Evolutionary conservation across 2,888 invertebrate species (phyloP).

Genomic region (Nudaria mundana): DNA sequence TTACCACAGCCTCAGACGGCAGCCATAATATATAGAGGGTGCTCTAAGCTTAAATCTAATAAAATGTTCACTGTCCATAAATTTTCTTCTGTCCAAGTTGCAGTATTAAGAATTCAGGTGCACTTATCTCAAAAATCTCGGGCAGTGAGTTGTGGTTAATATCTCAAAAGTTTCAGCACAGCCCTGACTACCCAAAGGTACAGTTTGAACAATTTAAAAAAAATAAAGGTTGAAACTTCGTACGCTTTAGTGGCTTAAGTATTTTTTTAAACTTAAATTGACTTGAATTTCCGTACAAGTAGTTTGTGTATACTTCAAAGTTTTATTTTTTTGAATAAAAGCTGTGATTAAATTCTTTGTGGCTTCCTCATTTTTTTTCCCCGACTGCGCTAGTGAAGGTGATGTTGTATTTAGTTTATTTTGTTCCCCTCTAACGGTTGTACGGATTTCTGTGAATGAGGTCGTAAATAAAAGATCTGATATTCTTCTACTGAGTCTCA

Average conservation of each 20-base stretch:
- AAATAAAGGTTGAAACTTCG: slow-evolving; percentile 20
- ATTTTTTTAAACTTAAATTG: slow-evolving; percentile 21
- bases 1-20: slow-evolving; percentile 1
- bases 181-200: slow-evolving; percentile 18
- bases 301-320: not conserved
- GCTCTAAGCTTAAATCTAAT: slow-evolving; percentile 12
- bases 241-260: slow-evolving; percentile 21
- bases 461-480: no score
- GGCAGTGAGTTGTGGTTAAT: slow-evolving; percentile 19
- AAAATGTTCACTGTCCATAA: slow-evolving; percentile 22
- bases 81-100: slow-evolving; percentile 23
- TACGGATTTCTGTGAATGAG: no score
- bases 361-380: not conserved
- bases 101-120: slow-evolving; percentile 30
- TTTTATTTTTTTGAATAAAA: not conserved
- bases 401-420: no score
- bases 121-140: slow-evolving; percentile 29
- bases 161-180: slow-evolving; percentile 18
- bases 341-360: not conserved
- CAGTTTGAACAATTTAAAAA: slow-evolving; percentile 18
- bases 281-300: not conserved
- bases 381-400: no score
- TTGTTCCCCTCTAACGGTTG: no score
- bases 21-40: not conserved
- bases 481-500: no score